Evolutionary conservation across 64 coral and sea anemone species (phyloP).

Genomic region (Trachythela sp.): DNA sequence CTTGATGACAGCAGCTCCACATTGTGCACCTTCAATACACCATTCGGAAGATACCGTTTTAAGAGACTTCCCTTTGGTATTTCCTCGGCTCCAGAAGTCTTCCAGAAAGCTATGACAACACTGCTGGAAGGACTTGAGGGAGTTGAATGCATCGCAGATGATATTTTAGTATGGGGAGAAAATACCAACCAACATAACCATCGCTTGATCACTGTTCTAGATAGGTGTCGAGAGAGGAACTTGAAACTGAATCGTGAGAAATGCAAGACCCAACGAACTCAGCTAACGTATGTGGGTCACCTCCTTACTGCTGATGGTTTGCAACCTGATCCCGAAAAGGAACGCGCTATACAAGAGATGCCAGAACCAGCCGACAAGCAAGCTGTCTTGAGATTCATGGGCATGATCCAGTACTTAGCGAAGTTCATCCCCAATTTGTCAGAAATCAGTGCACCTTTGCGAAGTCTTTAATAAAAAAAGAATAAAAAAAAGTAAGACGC

Average conservation of each 20-base stretch:
- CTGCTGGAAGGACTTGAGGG: conserved; percentile 35
- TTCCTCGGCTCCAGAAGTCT: not conserved
- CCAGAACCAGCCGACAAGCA: conserved; percentile 9
- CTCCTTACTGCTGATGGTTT: conserved; percentile 18
- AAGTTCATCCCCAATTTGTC: conserved; percentile 12
- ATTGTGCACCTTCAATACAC: conserved; percentile 42
- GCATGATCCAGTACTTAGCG: conserved; percentile 24
- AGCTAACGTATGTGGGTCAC: conserved; percentile 41
- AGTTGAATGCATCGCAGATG: conserved; percentile 31
- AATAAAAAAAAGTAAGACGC: not conserved
- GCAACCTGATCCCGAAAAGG: conserved; percentile 30
- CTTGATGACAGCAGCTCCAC: conserved; percentile 37
- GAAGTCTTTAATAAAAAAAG: not conserved
- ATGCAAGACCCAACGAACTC: not conserved
- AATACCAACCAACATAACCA: not conserved
- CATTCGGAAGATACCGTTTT: conserved; percentile 38
- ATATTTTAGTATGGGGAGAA: conserved; percentile 35
- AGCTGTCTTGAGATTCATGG: conserved; percentile 25
- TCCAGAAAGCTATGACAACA: conserved; percentile 19
- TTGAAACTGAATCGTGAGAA: conserved; percentile 41
- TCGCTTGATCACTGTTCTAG: not conserved
- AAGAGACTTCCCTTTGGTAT: conserved; percentile 37
- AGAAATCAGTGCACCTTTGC: not conserved
- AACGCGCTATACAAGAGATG: conserved; percentile 29
- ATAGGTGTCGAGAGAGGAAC: not conserved